Evolutionary conservation across 2,888 invertebrate genomes (phyloP).

Genomic region (Macropis europaea): DNA sequence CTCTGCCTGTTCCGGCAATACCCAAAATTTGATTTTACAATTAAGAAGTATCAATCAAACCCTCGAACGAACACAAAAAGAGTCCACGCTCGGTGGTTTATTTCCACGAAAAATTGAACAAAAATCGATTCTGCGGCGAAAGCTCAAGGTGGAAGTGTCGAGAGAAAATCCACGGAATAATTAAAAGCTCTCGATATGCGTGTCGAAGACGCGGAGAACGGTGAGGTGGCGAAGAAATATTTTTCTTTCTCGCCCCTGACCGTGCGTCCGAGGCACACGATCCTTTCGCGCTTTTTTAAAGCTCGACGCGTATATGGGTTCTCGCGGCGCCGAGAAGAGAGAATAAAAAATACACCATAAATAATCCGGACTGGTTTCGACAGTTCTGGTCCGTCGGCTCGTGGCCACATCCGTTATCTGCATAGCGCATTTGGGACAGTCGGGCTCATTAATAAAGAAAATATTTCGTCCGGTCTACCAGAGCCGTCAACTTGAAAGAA

Average conservation of each 20-base stretch:
- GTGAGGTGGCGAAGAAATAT: constrained; percentile 14
- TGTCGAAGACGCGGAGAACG: not conserved
- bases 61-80: too few relatives aligned
- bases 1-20: too few relatives aligned
- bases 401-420: constrained; percentile 44
- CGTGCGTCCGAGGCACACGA: constrained; percentile 18
- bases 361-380: constrained; percentile 63
- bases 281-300: constrained; percentile 45
- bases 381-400: constrained; percentile 49
- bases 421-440: constrained; percentile 30
- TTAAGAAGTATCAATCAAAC: too few relatives aligned
- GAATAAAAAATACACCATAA: constrained; percentile 50
- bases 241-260: constrained; percentile 12
- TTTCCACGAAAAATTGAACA: too few relatives aligned
- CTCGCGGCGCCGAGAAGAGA: constrained; percentile 30
- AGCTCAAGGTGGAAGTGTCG: not conserved
- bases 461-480: constrained; percentile 7
- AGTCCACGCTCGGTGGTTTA: too few relatives aligned
- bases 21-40: too few relatives aligned
- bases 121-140: too few relatives aligned
- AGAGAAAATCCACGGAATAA: constrained; percentile 25
- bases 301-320: too few relatives aligned
- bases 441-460: constrained; percentile 54
- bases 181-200: constrained; percentile 18
- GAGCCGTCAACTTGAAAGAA: too few relatives aligned